A percentile compares a stretch with the other conserved stretches of the same genome.
phyloP scores from a whole-genome alignment of 2,113 vertebrate genomes.

The Fulica atra region DNA sequence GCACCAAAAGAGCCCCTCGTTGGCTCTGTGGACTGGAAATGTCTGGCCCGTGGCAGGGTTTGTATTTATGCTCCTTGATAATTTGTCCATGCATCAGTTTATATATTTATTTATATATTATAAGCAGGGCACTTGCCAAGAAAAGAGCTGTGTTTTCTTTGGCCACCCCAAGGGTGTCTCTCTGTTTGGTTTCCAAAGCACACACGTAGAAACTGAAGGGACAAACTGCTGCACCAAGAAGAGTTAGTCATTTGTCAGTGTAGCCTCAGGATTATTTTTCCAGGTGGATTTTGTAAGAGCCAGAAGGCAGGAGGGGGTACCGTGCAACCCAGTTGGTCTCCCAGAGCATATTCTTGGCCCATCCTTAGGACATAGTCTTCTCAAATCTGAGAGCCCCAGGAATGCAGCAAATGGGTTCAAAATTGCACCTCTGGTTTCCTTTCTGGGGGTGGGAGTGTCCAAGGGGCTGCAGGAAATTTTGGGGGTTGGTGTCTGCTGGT shows the following conservation, averaged over 20 bases:
- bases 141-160: constrained; percentile 28
- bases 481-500: neutral
- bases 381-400: neutral
- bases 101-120: neutral
- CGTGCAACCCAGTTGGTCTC: rapidly evolving
- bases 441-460: neutral
- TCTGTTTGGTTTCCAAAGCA: constrained; percentile 45
- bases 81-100: neutral
- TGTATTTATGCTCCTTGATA: neutral
- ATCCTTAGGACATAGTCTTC: neutral
- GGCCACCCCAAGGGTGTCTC: neutral
- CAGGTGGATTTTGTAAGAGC: constrained; percentile 21
- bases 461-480: neutral
- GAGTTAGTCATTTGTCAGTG: neutral
- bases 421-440: neutral
- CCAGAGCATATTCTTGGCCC: neutral
- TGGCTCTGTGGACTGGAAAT: constrained; percentile 9
- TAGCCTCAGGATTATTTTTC: constrained; percentile 2
- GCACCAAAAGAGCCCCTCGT: neutral
- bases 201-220: neutral
- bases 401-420: neutral
- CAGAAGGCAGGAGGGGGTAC: neutral
- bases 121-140: neutral
- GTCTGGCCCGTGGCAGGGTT: neutral
- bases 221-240: neutral